Conservation (phyloP, 1,140 invertebrate species). For the Stegodyphus mimosarum region DNA sequence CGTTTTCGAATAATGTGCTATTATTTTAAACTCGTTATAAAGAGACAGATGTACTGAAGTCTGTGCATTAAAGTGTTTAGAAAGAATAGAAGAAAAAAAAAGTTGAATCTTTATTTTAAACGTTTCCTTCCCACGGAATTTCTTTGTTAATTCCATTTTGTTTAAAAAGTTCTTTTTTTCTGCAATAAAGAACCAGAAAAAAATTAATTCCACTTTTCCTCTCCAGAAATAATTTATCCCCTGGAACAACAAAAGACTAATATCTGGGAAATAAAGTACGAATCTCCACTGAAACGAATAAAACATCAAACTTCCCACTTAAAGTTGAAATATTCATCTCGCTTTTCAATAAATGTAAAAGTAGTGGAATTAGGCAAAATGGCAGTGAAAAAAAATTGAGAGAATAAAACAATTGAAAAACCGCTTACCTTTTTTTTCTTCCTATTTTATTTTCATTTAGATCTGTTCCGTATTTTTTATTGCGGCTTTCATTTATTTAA, state of each 20-base stretch:
- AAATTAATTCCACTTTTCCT: slow-evolving; percentile 3
- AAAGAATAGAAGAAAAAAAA: too few relatives aligned
- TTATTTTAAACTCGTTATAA: too few relatives aligned
- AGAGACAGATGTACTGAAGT: too few relatives aligned
- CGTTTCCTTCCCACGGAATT: too few relatives aligned
- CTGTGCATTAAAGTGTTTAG: too few relatives aligned
- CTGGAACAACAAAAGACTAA: neutral
- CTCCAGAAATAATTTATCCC: slow-evolving; percentile 18
- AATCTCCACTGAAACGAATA: slow-evolving; percentile 24
- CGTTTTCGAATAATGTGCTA: too few relatives aligned
- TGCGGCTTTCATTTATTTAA: slow-evolving; percentile 47
- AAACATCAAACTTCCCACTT: slow-evolving; percentile 19
- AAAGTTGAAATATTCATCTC: slow-evolving; percentile 17
- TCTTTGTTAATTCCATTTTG: too few relatives aligned
- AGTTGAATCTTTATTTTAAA: too few relatives aligned
- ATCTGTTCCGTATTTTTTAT: slow-evolving; percentile 17
- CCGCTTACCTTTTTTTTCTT: slow-evolving; percentile 39
- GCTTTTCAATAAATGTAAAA: slow-evolving; percentile 27
- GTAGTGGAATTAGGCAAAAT: slow-evolving; percentile 19
- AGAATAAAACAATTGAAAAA: slow-evolving; percentile 46
- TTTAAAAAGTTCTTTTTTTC: too few relatives aligned
- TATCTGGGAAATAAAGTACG: slow-evolving; percentile 1
- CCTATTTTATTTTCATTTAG: slow-evolving; percentile 43
- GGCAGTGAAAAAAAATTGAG: neutral
- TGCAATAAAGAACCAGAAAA: neutral